A percentile compares a stretch with the other conserved stretches of the same genome.
Evolutionary conservation across 1,140 invertebrate species (phyloP).

Genomic region (Prorops nasuta): DNA sequence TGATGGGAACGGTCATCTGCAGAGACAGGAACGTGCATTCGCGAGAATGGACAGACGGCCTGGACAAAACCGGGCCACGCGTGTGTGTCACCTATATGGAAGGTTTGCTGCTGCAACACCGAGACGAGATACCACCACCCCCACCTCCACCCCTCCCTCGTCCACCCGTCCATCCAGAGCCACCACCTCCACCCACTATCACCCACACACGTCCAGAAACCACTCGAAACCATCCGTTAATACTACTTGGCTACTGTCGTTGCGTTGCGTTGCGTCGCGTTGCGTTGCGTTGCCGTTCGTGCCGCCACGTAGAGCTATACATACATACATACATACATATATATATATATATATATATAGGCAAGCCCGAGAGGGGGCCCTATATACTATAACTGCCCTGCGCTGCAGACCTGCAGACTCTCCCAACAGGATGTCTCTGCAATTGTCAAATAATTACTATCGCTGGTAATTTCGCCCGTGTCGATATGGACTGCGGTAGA

Average conservation of each 20-base stretch:
- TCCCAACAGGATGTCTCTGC: conserved; percentile 41
- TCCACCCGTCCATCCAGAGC: conserved; percentile 24
- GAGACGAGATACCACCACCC: conserved; percentile 16
- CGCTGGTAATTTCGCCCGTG: conserved; percentile 38
- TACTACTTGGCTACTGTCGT: conserved; percentile 33
- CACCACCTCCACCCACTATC: background rate
- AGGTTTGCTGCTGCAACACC: conserved; percentile 15
- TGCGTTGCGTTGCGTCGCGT: conserved; percentile 8
- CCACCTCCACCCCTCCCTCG: background rate
- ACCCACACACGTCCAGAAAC: conserved; percentile 33
- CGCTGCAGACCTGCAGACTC: conserved; percentile 31
- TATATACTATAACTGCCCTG: too few species aligned
- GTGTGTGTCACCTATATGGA: conserved; percentile 45
- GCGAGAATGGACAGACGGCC: conserved; percentile 28
- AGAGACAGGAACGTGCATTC: conserved; percentile 54
- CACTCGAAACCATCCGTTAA: conserved; percentile 47
- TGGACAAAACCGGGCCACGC: conserved; percentile 49
- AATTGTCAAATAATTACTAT: conserved; percentile 49
- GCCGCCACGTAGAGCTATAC: too few species aligned
- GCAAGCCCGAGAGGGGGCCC: too few species aligned
- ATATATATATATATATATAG: too few species aligned
- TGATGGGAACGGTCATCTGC: conserved; percentile 59
- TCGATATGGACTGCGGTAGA: conserved; percentile 40
- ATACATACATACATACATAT: too few species aligned
- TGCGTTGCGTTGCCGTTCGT: conserved; percentile 6